Evolutionary conservation across 1,140 invertebrate genomes (phyloP).

Genomic region (Panagrolaimus sp.): DNA sequence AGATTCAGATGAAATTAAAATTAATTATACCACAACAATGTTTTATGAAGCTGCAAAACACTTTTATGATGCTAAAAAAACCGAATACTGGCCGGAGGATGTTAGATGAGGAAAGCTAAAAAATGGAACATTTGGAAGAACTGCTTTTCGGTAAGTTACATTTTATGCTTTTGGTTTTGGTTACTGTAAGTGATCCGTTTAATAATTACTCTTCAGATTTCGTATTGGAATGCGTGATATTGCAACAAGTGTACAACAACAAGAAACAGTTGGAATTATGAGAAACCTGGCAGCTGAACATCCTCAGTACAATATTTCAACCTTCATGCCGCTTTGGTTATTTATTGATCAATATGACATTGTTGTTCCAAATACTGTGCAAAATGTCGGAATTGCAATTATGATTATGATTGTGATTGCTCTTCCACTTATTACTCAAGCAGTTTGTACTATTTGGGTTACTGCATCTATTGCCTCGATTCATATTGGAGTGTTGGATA

Average conservation of each 20-base stretch:
- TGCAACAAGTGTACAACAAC: constrained; percentile 51
- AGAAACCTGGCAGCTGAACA: constrained; percentile 69
- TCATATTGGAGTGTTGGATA: constrained; percentile 89
- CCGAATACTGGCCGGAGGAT: constrained; percentile 54
- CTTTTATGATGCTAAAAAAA: constrained; percentile 45
- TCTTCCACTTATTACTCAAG: constrained; percentile 87
- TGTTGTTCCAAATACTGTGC: constrained; percentile 68
- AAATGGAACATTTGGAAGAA: constrained; percentile 34
- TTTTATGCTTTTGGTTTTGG: not conserved
- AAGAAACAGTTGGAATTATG: constrained; percentile 49
- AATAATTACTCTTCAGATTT: constrained; percentile 37
- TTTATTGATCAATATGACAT: constrained; percentile 72
- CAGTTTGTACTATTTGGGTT: constrained; percentile 85
- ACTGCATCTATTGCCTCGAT: constrained; percentile 91
- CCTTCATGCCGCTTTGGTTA: constrained; percentile 89
- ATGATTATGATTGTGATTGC: constrained; percentile 90
- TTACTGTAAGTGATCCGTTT: not conserved
- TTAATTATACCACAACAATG: constrained; percentile 54
- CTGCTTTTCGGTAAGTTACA: constrained; percentile 42
- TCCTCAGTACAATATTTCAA: constrained; percentile 75
- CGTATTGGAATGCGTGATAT: constrained; percentile 56
- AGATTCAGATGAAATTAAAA: no score
- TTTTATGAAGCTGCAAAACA: constrained; percentile 51
- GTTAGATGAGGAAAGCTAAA: constrained; percentile 45
- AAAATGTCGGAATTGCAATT: constrained; percentile 80